Conservation (phyloP, 1,140 invertebrate species). For the Drosophila leontia region DNA sequence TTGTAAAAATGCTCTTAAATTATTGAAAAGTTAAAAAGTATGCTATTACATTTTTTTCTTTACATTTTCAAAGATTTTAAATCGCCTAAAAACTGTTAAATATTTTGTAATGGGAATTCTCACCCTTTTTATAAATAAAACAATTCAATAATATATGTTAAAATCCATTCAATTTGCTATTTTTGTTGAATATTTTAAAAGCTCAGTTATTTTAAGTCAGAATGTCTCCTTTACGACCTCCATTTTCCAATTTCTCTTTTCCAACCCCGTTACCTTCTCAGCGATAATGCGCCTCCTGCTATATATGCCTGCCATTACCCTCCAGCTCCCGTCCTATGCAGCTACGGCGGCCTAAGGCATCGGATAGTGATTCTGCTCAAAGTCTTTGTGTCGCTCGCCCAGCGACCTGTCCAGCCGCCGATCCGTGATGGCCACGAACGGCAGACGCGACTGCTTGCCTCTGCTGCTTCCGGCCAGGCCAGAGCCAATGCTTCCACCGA, state of each 20-base stretch:
- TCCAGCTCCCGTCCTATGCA: neutral
- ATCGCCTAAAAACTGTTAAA: neutral
- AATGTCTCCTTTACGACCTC: neutral
- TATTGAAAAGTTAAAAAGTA: neutral
- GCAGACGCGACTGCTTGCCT: constrained; percentile 71
- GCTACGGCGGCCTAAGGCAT: constrained; percentile 73
- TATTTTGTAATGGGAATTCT: neutral
- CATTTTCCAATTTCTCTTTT: neutral
- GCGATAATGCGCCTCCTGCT: neutral
- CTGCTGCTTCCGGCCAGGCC: constrained; percentile 45
- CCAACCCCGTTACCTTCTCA: neutral
- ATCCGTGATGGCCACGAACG: constrained; percentile 82
- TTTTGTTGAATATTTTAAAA: neutral
- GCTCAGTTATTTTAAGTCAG: neutral
- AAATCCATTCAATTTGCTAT: neutral
- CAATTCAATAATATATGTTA: neutral
- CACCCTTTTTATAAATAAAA: neutral
- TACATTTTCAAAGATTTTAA: neutral
- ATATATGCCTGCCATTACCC: neutral
- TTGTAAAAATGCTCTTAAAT: neutral
- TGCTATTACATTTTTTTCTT: no score
- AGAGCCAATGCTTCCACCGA: constrained; percentile 3
- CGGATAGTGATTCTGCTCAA: constrained; percentile 83
- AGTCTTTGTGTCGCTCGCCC: constrained; percentile 74
- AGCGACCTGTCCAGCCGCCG: constrained; percentile 70